Conservation (phyloP, 2,797 vertebrate genomes). For the Cottoperca gobio region DNA sequence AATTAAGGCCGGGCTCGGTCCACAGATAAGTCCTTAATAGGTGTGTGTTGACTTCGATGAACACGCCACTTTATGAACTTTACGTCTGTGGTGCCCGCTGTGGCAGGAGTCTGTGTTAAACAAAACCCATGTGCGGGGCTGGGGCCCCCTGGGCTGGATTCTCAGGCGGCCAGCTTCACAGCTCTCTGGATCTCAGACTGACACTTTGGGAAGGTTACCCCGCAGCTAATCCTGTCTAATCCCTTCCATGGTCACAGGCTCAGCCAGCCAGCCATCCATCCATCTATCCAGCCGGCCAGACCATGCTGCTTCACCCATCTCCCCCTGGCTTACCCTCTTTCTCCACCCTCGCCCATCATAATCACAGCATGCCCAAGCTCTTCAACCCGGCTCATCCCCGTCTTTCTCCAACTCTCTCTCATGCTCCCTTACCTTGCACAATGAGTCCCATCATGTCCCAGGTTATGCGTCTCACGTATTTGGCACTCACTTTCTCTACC, state of each 20-base stretch:
- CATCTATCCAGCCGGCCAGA: constrained; percentile 49
- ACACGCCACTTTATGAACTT: constrained; percentile 36
- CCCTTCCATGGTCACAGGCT: constrained; percentile 83
- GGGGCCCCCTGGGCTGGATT: constrained; percentile 71
- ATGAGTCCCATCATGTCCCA: neutral
- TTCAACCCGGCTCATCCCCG: constrained; percentile 24
- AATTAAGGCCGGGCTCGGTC: neutral
- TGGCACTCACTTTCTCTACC: neutral
- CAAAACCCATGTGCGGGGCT: constrained; percentile 62
- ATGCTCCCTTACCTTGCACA: neutral
- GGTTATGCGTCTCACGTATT: neutral
- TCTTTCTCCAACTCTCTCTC: constrained; percentile 25
- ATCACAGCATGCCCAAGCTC: constrained; percentile 18
- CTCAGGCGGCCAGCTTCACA: constrained; percentile 79
- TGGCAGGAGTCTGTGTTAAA: constrained; percentile 63
- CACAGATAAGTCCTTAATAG: neutral
- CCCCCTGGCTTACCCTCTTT: constrained; percentile 47
- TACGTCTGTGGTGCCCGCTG: constrained; percentile 59
- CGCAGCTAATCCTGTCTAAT: constrained; percentile 85
- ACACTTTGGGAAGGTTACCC: constrained; percentile 86
- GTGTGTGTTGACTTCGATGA: constrained; percentile 15
- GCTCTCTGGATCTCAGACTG: constrained; percentile 81
- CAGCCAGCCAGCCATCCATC: constrained; percentile 62
- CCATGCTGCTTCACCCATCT: constrained; percentile 66
- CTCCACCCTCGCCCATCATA: constrained; percentile 42